Base-by-base conservation (phyloP, 1,140 invertebrate species). In the Ooceraea biroi region DNA sequence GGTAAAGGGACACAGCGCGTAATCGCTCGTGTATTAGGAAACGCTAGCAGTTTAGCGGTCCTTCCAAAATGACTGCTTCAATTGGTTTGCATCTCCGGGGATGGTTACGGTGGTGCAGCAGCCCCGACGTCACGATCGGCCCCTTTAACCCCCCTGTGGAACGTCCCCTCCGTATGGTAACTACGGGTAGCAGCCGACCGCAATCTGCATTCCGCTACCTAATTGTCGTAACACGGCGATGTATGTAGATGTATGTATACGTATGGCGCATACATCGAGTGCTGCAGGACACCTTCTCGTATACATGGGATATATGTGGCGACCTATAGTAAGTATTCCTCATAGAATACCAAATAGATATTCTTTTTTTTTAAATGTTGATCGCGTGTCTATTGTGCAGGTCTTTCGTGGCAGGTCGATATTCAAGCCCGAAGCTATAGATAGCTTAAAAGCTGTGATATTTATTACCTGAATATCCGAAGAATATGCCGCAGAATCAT, bases 161-260 rank as follows among this genome's bases (percentile, higher is more conserved):
- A 65, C 74, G 74, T 55, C 68, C 86, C 60, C 83, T 82, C 85
- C 87, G 90, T 91, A 91, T 90, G 90, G 91, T 92, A 92, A 92
- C 89, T 92, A 91, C 88, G 89, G 91, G 74, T 88, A 91, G 86
- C 84, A 89, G 77, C 86, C 87, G 82, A 91, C 91, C 91, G 88
- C 91, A 92, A 92, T 92, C 91, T 92, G 91, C 91, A 92, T 92
- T 92, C 91, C 91, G 88, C 90, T 92, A 91, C 89, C 91, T 92
- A 92, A 92, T 92, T 92, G 91, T 92, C 90, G 87, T 90, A 91
- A 91, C 89, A 91, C 91, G 87, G 17, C 82, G 87, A 85, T 80
- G 82, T 85, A 89, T 89, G 88, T 89, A 89, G 85, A 89, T 83
- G 77, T 76, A 86, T 86, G 88, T 76, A 86, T 84, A 69, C 73